Evolutionary conservation across 2,113 vertebrate species (phyloP).

Genomic region (Hippocampus comes): DNA sequence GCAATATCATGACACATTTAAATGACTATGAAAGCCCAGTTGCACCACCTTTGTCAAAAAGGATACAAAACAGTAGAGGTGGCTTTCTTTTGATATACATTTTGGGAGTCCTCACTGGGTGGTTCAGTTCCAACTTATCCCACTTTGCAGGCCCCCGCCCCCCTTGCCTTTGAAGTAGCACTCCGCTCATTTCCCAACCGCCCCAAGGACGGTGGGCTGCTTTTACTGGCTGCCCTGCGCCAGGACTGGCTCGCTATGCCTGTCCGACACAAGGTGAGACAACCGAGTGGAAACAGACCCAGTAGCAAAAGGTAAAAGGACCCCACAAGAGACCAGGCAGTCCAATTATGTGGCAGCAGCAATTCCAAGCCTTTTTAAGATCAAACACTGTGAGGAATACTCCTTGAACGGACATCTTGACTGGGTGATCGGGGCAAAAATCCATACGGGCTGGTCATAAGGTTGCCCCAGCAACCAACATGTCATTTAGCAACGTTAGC

Average conservation of each 20-base stretch:
- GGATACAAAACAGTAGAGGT: constrained; percentile 11
- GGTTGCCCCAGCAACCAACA: constrained; percentile 42
- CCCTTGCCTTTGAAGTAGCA: constrained; percentile 66
- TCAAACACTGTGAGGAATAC: constrained; percentile 6
- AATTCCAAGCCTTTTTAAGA: constrained; percentile 5
- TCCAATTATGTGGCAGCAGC: constrained; percentile 13
- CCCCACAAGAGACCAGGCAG: constrained; percentile 2
- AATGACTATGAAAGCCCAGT: constrained; percentile 20
- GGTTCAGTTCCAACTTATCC: constrained; percentile 51
- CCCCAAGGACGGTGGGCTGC: constrained; percentile 46
- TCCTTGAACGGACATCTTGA: constrained; percentile 27
- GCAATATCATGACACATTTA: neutral
- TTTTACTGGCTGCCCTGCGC: constrained; percentile 49
- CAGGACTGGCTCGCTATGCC: constrained; percentile 37
- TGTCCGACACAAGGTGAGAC: constrained; percentile 54
- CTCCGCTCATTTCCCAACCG: constrained; percentile 51
- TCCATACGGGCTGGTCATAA: constrained; percentile 28
- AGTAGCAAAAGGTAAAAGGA: constrained; percentile 36
- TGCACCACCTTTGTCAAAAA: constrained; percentile 39
- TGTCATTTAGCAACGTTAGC: constrained; percentile 42
- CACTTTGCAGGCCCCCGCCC: constrained; percentile 45
- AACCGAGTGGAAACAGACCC: constrained; percentile 40
- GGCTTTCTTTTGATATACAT: constrained; percentile 50
- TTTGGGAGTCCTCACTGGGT: constrained; percentile 42
- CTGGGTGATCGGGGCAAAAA: constrained; percentile 16